Base-by-base conservation (phyloP, 2,797 vertebrate genomes). In the Pangasius mekongensis region DNA sequence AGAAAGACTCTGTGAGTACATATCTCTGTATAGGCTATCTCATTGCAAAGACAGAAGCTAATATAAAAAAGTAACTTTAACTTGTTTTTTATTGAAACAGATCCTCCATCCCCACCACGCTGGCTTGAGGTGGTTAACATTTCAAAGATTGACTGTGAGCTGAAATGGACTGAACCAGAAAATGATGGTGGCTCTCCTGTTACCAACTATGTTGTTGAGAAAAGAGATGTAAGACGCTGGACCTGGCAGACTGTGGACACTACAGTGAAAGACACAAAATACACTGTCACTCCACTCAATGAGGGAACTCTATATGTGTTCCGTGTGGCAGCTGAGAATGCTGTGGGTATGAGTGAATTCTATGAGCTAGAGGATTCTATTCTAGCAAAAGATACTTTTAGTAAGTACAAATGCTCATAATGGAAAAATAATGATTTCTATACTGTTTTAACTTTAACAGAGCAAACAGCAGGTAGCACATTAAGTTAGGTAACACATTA, bases 131-230 rank as follows among this genome's bases (percentile, higher is more conserved):
- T 99, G 90, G 94, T 97, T 90, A 99, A 99, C 93, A 97, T 99
- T 91, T 97, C 97, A 84, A 99, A 99, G 95, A 96, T 96, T 88
- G 95, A 95, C 47, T 98, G 98, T 36, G 97, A 98, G 60, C 95
- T 99, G 87, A 99, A 99, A 92, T 99, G 98, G 98, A 97, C 98
- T 90, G 95, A 94, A 84, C 98, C 99, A 81, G 97, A 97, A 94
- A 97, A 94, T 73, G 97, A 99, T 3, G 98, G 99, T 1, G 99
- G 98, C 67, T 99, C 99, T 0, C 98, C 98, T 90, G 97, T 99
- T 94, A 99, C 98, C 89, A 99, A 99, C 95, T 99, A 99, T 14
- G 97, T 99, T 67, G 98, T 99, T 92, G 99, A 99, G 94, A 99
- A 99, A 94, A 97, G 98, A 94, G 99, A 99, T 0, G 98, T 99